A percentile compares a stretch with the other conserved stretches of the same genome.
phyloP scores from a whole-genome alignment of 2,113 vertebrate species.

The Equus przewalskii region DNA sequence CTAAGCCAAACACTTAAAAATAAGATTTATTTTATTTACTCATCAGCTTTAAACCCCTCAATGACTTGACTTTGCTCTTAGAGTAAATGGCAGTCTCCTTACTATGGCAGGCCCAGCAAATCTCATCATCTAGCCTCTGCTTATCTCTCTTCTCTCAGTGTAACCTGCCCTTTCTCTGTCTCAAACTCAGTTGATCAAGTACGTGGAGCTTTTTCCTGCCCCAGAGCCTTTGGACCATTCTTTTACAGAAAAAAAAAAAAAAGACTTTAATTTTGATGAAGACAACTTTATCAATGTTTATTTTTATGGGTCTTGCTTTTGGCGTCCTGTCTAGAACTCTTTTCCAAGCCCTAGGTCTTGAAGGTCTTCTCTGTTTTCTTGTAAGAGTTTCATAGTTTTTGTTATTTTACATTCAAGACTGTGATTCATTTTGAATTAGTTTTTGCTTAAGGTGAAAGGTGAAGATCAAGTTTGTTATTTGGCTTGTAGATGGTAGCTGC shows the following conservation, averaged over 20 bases:
- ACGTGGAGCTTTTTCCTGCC: neutral
- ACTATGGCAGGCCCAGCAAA: neutral
- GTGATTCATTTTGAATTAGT: neutral
- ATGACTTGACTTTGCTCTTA: neutral
- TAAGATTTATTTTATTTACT: neutral
- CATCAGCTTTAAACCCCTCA: neutral
- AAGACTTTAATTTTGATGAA: neutral
- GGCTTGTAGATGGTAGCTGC: neutral
- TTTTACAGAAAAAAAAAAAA: neutral
- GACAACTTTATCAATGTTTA: neutral
- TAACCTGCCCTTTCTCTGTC: neutral
- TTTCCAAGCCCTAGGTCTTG: neutral
- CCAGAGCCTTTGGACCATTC: neutral
- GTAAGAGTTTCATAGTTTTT: neutral
- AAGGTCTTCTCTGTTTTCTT: neutral
- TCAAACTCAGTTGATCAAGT: neutral
- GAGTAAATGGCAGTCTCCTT: neutral
- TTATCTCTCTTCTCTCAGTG: neutral
- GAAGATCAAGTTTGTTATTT: neutral
- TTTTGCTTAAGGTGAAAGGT: neutral
- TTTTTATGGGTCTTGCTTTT: neutral
- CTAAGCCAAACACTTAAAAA: neutral
- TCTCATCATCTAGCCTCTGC: neutral
- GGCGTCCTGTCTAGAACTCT: neutral
- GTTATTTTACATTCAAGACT: neutral